Evolutionary conservation across 2,888 invertebrate genomes (phyloP), one percentile per base, ranked within the genome.

Genomic region (Drosophila colorata): DNA sequence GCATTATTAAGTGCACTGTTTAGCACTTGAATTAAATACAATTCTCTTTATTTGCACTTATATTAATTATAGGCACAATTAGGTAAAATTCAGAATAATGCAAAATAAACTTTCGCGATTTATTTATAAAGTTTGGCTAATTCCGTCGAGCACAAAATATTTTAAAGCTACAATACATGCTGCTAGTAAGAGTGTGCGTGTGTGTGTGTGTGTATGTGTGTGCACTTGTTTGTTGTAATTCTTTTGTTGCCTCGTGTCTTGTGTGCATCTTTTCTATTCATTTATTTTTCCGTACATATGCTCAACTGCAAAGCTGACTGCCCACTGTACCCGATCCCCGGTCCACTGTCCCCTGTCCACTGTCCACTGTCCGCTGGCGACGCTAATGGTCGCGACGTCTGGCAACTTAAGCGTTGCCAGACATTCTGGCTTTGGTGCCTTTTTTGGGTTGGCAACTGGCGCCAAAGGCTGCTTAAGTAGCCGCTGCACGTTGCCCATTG

Each of bases 401-500:
- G 86, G 67, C 38, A 47, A 58, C 80, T 79, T 87, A 81, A 80
- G 80, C 76, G 76, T 72, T 84, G 84, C 84, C 89, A 90, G 89
- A 90, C 89, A 90, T 82, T 87, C 52, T 82, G 91, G 88, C 89
- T 90, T 79, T 83, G 52, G 49, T 20, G 35, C 25, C 14, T 43
- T 43, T 23, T 16, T 31, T 44, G 53, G 18, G 9, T 9, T 28
- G 46, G 43, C 41, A 66, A 64, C 60, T 86, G 85, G 88, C 90
- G 85, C 89, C 84, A 69, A 44, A 60, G 66, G 69, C 81, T 75
- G 71, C 86, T 70, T 87, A 85, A 84, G 88, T 87, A 78, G 86
- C 66, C 43, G 46, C 37, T 53, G 31, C 40, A 52, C 23, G 23
- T 61, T 56, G 63, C 28, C 41, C 44, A 59, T 61, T 55, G 58